Conservation (phyloP, 2,888 invertebrate species). For the Stenurella melanura region DNA sequence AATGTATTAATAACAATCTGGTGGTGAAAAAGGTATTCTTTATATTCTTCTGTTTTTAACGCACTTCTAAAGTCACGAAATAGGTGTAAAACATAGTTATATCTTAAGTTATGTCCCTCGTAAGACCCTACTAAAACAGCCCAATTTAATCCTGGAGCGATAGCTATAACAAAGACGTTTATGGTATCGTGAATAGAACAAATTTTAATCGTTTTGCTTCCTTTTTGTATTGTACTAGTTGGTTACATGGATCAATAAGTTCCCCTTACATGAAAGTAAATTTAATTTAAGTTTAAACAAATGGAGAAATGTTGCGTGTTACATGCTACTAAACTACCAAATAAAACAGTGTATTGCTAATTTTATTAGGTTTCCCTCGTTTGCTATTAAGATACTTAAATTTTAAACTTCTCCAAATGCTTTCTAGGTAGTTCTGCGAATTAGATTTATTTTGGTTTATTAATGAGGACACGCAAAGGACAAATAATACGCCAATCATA, state of each 20-base stretch:
- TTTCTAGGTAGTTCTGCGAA: constrained; percentile 55
- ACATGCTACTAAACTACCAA: constrained; percentile 53
- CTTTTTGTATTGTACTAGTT: constrained; percentile 48
- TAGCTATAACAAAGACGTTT: constrained; percentile 23
- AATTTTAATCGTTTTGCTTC: constrained; percentile 30
- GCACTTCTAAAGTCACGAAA: constrained; percentile 3
- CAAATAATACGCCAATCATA: not conserved
- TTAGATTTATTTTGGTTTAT: constrained; percentile 58
- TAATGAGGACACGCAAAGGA: constrained; percentile 55
- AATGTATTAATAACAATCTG: too few species aligned
- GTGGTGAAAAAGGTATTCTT: too few species aligned
- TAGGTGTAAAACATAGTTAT: not conserved
- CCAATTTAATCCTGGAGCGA: not conserved
- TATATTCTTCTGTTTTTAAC: not conserved
- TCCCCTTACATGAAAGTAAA: constrained; percentile 49
- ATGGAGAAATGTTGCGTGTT: constrained; percentile 58
- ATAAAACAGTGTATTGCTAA: constrained; percentile 60
- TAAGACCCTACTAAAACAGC: not conserved
- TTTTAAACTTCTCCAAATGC: constrained; percentile 58
- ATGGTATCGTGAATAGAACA: constrained; percentile 23
- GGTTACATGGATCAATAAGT: constrained; percentile 50
- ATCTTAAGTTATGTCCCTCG: not conserved
- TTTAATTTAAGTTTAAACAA: constrained; percentile 63
- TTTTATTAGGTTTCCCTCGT: constrained; percentile 63
- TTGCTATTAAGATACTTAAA: constrained; percentile 60